Conservation (phyloP, 2,797 vertebrate genomes). For the Fistularia tabacaria region DNA sequence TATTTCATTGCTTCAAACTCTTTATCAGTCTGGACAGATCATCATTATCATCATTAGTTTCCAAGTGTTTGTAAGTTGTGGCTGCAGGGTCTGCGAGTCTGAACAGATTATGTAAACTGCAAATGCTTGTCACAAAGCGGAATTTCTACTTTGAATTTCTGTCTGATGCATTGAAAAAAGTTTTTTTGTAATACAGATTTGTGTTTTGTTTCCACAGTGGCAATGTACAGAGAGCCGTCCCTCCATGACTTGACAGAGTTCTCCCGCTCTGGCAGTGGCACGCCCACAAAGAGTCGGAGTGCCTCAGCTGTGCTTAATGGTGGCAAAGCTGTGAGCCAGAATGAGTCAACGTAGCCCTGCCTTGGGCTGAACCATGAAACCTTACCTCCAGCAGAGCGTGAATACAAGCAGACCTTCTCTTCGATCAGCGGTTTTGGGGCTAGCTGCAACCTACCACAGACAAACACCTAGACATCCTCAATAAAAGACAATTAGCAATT, state of each 20-base stretch:
- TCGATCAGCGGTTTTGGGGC: constrained; percentile 79
- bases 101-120: no score
- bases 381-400: constrained; percentile 93
- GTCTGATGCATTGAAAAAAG: constrained; percentile 19
- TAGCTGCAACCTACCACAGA: constrained; percentile 58
- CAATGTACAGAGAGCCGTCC: constrained; percentile 99
- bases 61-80: no score
- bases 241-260: constrained; percentile 98
- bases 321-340: constrained; percentile 97
- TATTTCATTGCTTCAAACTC: no score
- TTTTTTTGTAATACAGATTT: no score
- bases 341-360: constrained; percentile 97
- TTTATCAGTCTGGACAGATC: no score
- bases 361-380: constrained; percentile 72
- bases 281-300: constrained; percentile 98
- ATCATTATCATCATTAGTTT: no score
- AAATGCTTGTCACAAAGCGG: no score
- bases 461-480: constrained; percentile 39
- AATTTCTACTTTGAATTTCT: neutral
- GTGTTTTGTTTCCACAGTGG: constrained; percentile 79
- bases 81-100: no score
- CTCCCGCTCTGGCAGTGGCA: constrained; percentile 96
- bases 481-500: constrained; percentile 32
- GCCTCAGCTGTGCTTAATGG: constrained; percentile 95
- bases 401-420: constrained; percentile 88